phyloP scores from a whole-genome alignment of 2,113 vertebrate genomes.

The Melanostigma gelatinosum region DNA sequence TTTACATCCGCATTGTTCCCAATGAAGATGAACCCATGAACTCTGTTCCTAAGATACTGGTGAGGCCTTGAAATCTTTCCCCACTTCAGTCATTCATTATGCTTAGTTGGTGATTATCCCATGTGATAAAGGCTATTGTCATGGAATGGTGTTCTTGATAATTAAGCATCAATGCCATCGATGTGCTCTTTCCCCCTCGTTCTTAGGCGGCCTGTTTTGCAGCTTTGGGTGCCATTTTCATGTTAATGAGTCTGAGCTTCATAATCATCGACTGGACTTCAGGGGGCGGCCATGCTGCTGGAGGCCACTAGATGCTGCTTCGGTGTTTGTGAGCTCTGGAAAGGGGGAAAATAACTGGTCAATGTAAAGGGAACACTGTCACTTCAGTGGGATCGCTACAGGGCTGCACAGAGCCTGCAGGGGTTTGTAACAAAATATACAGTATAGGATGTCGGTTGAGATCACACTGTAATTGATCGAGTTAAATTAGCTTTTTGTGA shows the following conservation, averaged over 20 bases:
- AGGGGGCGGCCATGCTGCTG: conserved; percentile 81
- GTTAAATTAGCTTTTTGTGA: conserved; percentile 24
- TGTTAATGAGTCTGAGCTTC: conserved; percentile 98
- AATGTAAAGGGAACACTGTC: conserved; percentile 46
- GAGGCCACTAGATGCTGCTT: conserved; percentile 87
- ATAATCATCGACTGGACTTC: conserved; percentile 94
- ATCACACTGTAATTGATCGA: conserved; percentile 15
- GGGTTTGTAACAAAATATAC: conserved; percentile 26
- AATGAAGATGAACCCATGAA: conserved; percentile 91
- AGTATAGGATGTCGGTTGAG: conserved; percentile 12
- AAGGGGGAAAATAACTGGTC: not conserved
- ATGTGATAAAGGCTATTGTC: not conserved
- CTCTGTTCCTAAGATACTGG: conserved; percentile 92
- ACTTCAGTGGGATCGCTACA: conserved; percentile 39
- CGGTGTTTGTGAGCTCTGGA: conserved; percentile 29
- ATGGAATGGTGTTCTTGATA: not conserved
- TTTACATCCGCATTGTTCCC: conserved; percentile 97
- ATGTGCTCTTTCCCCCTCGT: not conserved
- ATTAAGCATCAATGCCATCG: not conserved
- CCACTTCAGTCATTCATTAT: not conserved
- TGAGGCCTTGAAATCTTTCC: conserved; percentile 67
- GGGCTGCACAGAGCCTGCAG: not conserved
- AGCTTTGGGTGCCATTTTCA: conserved; percentile 90
- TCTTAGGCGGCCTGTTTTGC: conserved; percentile 92
- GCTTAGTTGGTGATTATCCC: not conserved